These are phyloP conservation scores for Morpho deidamia DNA, from an alignment of 2,888 invertebrate species.

Conservation along the genomic window DNA sequence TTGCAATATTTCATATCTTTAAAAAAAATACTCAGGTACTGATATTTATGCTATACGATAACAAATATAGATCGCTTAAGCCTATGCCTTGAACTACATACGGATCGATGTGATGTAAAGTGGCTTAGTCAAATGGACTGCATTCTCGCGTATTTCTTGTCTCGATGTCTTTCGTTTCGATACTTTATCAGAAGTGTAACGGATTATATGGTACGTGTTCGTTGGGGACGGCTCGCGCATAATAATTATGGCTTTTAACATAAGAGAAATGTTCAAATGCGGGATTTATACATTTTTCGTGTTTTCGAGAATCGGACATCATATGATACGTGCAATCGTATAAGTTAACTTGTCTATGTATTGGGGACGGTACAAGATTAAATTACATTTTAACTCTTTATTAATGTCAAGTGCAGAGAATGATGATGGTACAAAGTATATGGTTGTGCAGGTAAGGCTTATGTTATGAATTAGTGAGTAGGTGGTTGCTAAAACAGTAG, in stretches of 20 bases:
- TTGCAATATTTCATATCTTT: too few species aligned
- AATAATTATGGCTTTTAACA: constrained; percentile 1
- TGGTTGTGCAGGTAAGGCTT: too few species aligned
- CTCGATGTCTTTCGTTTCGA: constrained; percentile 18
- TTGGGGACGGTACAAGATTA: too few species aligned
- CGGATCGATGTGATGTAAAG: constrained; percentile 33
- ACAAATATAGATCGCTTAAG: neutral
- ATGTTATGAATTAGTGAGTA: too few species aligned
- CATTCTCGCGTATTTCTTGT: constrained; percentile 27
- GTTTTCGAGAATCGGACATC: neutral
- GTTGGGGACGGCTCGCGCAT: constrained; percentile 3
- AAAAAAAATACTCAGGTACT: too few species aligned
- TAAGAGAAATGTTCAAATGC: constrained; percentile 8
- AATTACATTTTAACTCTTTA: too few species aligned
- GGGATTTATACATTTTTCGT: constrained; percentile 1
- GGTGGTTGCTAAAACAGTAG: too few species aligned
- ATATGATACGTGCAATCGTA: too few species aligned
- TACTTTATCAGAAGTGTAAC: constrained; percentile 19
- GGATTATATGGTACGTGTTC: constrained; percentile 15
- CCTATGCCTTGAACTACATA: constrained; percentile 24
- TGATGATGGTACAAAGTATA: too few species aligned
- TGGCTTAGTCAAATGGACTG: constrained; percentile 53
- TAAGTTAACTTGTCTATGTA: too few species aligned
- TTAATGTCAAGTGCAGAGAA: too few species aligned
- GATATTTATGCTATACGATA: too few species aligned